phyloP scores from a whole-genome alignment of 1,140 invertebrate genomes.

The Drosophila trapezifrons region DNA sequence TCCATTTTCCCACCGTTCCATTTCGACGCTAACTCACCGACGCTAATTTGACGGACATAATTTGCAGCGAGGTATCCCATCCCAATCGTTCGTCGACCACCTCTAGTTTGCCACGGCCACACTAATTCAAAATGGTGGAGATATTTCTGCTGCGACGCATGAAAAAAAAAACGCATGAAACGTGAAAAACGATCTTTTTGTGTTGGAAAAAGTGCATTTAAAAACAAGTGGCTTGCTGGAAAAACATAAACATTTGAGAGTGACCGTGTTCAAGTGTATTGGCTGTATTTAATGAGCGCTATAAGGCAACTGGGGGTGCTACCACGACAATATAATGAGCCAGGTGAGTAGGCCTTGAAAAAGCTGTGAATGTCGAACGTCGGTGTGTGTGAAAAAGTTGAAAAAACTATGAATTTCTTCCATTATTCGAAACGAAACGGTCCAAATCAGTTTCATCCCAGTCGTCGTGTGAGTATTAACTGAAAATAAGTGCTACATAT shows the following conservation, averaged over 20 bases:
- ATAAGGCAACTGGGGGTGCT: slow-evolving; percentile 74
- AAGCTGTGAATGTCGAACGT: slow-evolving; percentile 77
- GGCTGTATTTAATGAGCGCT: slow-evolving; percentile 79
- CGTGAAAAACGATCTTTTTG: slow-evolving; percentile 72
- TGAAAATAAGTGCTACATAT: slow-evolving; percentile 45
- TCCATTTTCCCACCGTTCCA: too few relatives aligned
- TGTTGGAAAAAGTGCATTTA: slow-evolving; percentile 77
- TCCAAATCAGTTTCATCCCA: slow-evolving; percentile 62
- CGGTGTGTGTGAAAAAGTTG: slow-evolving; percentile 63
- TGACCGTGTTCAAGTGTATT: slow-evolving; percentile 60
- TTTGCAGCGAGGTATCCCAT: background rate
- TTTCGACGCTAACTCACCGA: too few relatives aligned
- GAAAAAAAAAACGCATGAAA: slow-evolving; percentile 62
- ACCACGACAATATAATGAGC: slow-evolving; percentile 83
- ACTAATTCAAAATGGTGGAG: slow-evolving; percentile 70
- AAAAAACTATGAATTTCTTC: slow-evolving; percentile 71
- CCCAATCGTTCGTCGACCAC: background rate
- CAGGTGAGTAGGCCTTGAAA: slow-evolving; percentile 84
- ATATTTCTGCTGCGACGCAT: slow-evolving; percentile 62
- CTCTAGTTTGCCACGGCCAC: slow-evolving; percentile 6
- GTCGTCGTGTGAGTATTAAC: slow-evolving; percentile 70
- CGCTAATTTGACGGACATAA: too few relatives aligned
- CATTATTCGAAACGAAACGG: slow-evolving; percentile 64
- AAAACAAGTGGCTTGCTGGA: slow-evolving; percentile 67
- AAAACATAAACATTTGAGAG: slow-evolving; percentile 69